phyloP scores from a whole-genome alignment of 2,888 invertebrate species.

The Campoplex nolae region DNA sequence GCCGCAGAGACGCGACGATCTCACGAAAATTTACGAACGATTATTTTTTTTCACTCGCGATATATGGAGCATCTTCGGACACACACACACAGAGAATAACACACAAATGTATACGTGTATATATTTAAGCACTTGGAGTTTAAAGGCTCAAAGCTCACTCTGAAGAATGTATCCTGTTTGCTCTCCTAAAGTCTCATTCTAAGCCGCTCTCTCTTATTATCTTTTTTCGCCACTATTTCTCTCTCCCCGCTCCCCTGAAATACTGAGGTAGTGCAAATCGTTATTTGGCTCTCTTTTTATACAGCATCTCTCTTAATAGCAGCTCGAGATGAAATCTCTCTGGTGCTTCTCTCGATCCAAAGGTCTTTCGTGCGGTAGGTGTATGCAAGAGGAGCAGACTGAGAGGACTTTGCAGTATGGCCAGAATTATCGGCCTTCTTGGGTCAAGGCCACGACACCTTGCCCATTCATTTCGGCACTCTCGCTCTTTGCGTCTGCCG shows the following conservation, averaged over 20 bases:
- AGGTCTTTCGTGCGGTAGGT: background rate
- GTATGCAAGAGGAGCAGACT: constrained; percentile 14
- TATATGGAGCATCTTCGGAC: constrained; percentile 18
- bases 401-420: constrained; percentile 29
- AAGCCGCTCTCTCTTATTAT: background rate
- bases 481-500: constrained; percentile 36
- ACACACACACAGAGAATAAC: background rate
- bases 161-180: constrained; percentile 46
- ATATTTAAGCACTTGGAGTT: background rate
- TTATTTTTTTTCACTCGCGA: constrained; percentile 56
- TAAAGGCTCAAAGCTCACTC: constrained; percentile 13
- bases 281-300: constrained; percentile 16
- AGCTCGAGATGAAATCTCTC: constrained; percentile 16
- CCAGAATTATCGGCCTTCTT: constrained; percentile 60
- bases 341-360: background rate
- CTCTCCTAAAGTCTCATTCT: constrained; percentile 6
- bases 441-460: constrained; percentile 68
- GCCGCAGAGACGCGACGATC: constrained; percentile 38
- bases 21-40: constrained; percentile 53
- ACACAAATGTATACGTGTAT: background rate
- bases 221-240: background rate
- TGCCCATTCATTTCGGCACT: constrained; percentile 63
- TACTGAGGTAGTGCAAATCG: constrained; percentile 22
- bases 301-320: background rate
- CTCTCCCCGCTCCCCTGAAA: background rate